These are phyloP conservation scores for Leucophora obtusa DNA, from an alignment of 2,888 invertebrate species.

Conservation along the genomic window DNA sequence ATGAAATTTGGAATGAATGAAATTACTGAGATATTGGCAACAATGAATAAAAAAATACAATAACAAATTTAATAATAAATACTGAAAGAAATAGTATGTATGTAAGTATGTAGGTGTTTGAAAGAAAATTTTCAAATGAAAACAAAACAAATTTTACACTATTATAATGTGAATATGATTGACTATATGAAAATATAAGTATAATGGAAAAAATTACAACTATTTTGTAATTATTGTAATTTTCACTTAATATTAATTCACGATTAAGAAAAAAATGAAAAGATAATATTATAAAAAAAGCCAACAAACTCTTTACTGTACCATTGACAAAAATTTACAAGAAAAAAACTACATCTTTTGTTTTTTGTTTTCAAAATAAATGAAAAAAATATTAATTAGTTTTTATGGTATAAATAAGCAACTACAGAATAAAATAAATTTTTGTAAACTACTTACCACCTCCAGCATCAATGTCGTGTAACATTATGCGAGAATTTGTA, in stretches of 20 bases:
- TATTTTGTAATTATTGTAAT: constrained; percentile 19
- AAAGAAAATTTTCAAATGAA: constrained; percentile 20
- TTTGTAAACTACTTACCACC: constrained; percentile 67
- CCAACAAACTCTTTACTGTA: constrained; percentile 27
- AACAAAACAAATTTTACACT: constrained; percentile 18
- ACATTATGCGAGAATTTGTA: constrained; percentile 91
- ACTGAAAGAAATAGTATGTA: not conserved
- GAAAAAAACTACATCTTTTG: not conserved
- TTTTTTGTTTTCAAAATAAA: constrained; percentile 18
- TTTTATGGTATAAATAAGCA: constrained; percentile 3
- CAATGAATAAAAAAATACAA: constrained; percentile 27
- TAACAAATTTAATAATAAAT: constrained; percentile 10
- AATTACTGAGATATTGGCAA: constrained; percentile 16
- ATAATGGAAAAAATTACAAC: constrained; percentile 1
- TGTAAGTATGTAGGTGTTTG: not conserved
- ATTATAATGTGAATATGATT: constrained; percentile 8
- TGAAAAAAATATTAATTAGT: constrained; percentile 27
- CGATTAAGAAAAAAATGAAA: constrained; percentile 9
- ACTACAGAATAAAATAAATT: not conserved
- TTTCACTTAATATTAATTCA: not conserved
- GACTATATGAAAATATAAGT: not conserved
- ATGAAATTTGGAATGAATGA: too few relatives aligned
- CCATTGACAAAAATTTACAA: constrained; percentile 2
- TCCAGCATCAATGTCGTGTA: constrained; percentile 79
- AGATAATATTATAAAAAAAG: not conserved